phyloP scores from a whole-genome alignment of 1,140 invertebrate genomes.

The Drosophila triauraria region DNA sequence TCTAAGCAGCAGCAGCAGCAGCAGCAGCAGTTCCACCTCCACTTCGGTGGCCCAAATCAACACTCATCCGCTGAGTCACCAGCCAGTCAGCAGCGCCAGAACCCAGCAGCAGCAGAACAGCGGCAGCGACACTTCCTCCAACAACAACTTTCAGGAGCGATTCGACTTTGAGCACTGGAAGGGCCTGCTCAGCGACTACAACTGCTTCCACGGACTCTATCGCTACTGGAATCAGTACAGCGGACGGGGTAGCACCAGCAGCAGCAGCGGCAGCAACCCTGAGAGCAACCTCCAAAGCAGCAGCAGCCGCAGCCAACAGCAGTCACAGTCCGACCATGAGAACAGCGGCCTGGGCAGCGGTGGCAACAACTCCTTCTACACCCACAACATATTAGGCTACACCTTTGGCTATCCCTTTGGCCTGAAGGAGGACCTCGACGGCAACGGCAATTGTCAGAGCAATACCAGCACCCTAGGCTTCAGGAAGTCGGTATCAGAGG shows the following conservation, averaged over 20 bases:
- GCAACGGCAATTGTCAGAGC: constrained; percentile 9
- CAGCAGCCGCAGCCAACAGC: constrained; percentile 17
- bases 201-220: constrained; percentile 77
- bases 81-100: constrained; percentile 13
- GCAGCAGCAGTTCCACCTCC: constrained; percentile 29
- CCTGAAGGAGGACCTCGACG: constrained; percentile 58
- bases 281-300: constrained; percentile 16
- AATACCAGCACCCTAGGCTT: constrained; percentile 29
- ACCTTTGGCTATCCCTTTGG: constrained; percentile 79
- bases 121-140: constrained; percentile 76
- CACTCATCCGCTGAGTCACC: constrained; percentile 19
- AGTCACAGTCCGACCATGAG: constrained; percentile 51
- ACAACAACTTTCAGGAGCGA: constrained; percentile 79
- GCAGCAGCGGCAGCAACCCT: background rate
- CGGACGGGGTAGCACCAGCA: constrained; percentile 26
- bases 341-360: constrained; percentile 55
- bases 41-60: constrained; percentile 11
- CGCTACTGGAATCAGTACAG: constrained; percentile 76
- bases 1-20: constrained; percentile 32
- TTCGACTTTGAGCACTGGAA: constrained; percentile 82
- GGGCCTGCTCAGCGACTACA: constrained; percentile 73
- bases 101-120: constrained; percentile 17
- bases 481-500: constrained; percentile 48
- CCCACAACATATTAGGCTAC: constrained; percentile 83
- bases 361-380: constrained; percentile 67